phyloP scores from a whole-genome alignment of 2,888 invertebrate species.

The Notodonta ziczac region DNA sequence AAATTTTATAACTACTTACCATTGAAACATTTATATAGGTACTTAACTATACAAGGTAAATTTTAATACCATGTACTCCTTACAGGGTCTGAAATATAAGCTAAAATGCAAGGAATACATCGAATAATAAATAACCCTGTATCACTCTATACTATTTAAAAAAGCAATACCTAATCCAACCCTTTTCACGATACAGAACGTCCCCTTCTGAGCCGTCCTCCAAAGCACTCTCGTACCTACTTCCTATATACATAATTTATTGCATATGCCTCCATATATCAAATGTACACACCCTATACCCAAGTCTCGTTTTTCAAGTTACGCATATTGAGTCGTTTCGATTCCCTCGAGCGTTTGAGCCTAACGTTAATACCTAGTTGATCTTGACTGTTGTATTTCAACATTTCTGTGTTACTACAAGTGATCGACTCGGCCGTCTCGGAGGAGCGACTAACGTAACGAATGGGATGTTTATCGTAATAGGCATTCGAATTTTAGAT shows the following conservation, averaged over 20 bases:
- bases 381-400: constrained; percentile 17
- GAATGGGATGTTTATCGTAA: not conserved
- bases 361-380: constrained; percentile 36
- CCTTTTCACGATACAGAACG: not conserved
- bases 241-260: constrained; percentile 30
- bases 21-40: too few species aligned
- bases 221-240: constrained; percentile 12
- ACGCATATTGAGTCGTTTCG: constrained; percentile 50
- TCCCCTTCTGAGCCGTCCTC: not conserved
- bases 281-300: constrained; percentile 27
- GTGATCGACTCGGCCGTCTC: not conserved
- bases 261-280: constrained; percentile 24
- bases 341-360: constrained; percentile 41
- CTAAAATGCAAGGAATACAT: too few species aligned
- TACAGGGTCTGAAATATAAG: too few species aligned
- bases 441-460: not conserved
- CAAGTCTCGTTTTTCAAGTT: constrained; percentile 49
- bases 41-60: too few species aligned
- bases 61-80: too few species aligned
- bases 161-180: not conserved
- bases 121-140: too few species aligned
- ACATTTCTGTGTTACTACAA: constrained; percentile 1
- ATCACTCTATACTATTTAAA: not conserved
- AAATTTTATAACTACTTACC: too few species aligned
- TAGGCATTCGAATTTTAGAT: not conserved